Base-by-base conservation (phyloP, 2,113 vertebrate genomes). In the Isichthys henryi region DNA sequence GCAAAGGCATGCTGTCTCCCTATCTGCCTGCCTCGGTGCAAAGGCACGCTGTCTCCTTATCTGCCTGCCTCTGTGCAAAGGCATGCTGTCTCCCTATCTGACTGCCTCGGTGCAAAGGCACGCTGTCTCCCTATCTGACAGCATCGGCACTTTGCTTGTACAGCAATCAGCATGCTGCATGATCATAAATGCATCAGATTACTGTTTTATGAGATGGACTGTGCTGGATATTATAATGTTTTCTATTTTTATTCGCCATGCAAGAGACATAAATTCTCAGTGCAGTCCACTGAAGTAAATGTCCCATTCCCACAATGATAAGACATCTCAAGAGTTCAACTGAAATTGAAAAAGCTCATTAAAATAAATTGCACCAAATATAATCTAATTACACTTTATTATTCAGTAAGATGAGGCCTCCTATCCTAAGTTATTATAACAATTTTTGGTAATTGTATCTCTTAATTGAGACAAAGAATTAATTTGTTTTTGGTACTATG, bases 361-460 rank as follows among this genome's bases (percentile, higher is more conserved):
- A 80, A 80, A 80, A 80, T 43, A 80, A 80, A 80, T 43, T 80
- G 74, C 74, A 80, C 74, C 35, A 80, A 35, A 80, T 80, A 80
- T 80, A 80, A 80, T 80, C 74, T 80, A 80, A 80, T 43, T 80
- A 80, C 35, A 7, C 35, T 80, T 80, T 80, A 80, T 80, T 80
- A 80, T 80, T 80, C 35, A 80, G 74, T 80, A 39, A 43, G 74
- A 80, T 80, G 35, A 80, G 74, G 74, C 31, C 15, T 80, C 74
- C 35, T 80, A 80, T 80, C 43, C 43, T 80, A 80, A 39, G 35
- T 80, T 80, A 35, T 80, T 39, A 17, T 80, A 80, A 80, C 35
- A 39, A 39, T 80, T 80, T 80, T 80, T 80, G 31, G 11, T 80
- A 80, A 80, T 80, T 80, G 74, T 43, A 80, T 19, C 74, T 39